A percentile compares a stretch with the other conserved stretches of the same genome.
Conservation (phyloP, 2,113 vertebrate species). For the Leucosticte australis region DNA sequence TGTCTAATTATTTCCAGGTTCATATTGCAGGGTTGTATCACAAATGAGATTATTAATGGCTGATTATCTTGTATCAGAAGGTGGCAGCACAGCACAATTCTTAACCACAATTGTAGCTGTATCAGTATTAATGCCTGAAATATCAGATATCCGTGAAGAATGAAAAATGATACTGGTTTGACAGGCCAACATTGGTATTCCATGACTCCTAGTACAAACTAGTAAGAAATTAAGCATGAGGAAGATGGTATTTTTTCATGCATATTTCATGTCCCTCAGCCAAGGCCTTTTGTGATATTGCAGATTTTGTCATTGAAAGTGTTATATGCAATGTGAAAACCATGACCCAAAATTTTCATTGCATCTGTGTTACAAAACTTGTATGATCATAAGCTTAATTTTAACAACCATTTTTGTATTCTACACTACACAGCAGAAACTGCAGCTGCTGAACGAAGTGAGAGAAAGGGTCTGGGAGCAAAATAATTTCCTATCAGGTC, state of each 20-base stretch:
- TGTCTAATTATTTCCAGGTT: background rate
- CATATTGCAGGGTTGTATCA: background rate
- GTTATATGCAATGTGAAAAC: background rate
- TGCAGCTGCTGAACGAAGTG: background rate
- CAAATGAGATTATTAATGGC: constrained; percentile 2
- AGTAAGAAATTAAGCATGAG: background rate
- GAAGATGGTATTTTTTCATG: background rate
- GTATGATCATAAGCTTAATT: background rate
- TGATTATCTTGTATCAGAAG: constrained; percentile 42
- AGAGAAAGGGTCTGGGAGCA: background rate
- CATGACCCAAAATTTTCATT: background rate
- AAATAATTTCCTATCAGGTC: background rate
- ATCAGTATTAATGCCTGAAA: background rate
- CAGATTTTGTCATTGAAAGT: background rate
- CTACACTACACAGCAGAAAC: background rate
- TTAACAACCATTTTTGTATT: background rate
- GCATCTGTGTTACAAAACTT: background rate
- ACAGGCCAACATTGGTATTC: background rate
- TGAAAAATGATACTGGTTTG: background rate
- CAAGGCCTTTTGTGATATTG: background rate
- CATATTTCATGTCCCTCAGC: background rate
- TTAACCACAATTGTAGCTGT: background rate
- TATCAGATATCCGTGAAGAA: background rate
- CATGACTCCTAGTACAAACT: background rate
- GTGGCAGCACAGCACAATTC: constrained; percentile 59